Evolutionary conservation across 2,113 vertebrate genomes (phyloP).

Genomic region (Calonectris borealis): DNA sequence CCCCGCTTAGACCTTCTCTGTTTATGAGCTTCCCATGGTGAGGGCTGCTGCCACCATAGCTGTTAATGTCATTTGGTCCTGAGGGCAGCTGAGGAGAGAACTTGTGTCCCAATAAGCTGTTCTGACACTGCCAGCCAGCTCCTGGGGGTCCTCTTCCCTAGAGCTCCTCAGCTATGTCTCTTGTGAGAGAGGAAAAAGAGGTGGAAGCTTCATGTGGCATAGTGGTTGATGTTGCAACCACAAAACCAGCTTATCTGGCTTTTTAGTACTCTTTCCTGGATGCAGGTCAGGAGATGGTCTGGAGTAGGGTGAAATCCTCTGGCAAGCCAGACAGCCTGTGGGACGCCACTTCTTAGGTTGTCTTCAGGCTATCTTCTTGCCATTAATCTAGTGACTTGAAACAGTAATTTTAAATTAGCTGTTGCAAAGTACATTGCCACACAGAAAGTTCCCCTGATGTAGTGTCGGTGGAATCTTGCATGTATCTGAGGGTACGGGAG

Average conservation of each 20-base stretch:
- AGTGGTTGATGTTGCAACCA: background rate
- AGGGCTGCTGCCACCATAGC: background rate
- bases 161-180: fast-evolving
- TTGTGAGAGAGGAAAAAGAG: background rate
- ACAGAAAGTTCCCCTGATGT: background rate
- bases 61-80: background rate
- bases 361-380: background rate
- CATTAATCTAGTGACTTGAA: background rate
- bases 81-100: background rate
- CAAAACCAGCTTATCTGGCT: background rate
- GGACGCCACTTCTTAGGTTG: background rate
- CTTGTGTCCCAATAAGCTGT: background rate
- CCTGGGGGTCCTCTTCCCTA: background rate
- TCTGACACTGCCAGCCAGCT: background rate
- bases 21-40: background rate
- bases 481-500: background rate
- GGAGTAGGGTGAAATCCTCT: background rate
- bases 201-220: background rate
- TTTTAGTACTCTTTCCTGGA: background rate
- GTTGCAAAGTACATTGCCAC: background rate
- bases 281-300: background rate
- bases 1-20: background rate
- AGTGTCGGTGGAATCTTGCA: background rate
- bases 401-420: background rate
- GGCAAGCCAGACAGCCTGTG: background rate